These are phyloP conservation scores for Trachymyrmex cornetzi DNA, from an alignment of 1,140 invertebrate species.

Conservation along the genomic window DNA sequence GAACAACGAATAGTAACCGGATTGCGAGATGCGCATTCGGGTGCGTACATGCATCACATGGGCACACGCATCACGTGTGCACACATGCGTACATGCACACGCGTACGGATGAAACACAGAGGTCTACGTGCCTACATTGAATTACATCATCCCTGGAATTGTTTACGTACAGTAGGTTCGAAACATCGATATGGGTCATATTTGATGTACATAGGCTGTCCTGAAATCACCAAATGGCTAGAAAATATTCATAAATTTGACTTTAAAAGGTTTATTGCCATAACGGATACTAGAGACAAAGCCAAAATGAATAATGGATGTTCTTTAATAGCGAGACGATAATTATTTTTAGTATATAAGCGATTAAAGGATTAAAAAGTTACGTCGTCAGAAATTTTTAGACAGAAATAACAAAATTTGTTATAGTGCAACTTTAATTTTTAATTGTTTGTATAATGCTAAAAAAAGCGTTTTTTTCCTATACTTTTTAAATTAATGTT, in stretches of 20 bases:
- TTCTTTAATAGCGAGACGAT: background rate
- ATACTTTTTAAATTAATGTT: background rate
- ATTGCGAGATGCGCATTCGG: slow-evolving; percentile 30
- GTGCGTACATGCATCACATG: background rate
- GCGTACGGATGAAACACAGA: slow-evolving; percentile 29
- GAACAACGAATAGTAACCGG: slow-evolving; percentile 13
- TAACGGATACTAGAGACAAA: background rate
- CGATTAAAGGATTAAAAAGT: background rate
- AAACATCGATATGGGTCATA: slow-evolving; percentile 50
- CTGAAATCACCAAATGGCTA: slow-evolving; percentile 14
- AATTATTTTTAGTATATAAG: background rate
- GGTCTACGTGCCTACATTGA: slow-evolving; percentile 42
- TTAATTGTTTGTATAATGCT: too few relatives aligned
- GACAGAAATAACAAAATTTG: background rate
- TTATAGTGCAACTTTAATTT: background rate
- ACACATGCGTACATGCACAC: background rate
- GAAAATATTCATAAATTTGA: background rate
- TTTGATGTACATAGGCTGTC: slow-evolving; percentile 47
- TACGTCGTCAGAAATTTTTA: background rate
- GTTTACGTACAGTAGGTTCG: slow-evolving; percentile 43
- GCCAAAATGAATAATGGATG: background rate
- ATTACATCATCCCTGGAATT: slow-evolving; percentile 44
- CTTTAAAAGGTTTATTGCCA: background rate
- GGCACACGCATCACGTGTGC: slow-evolving; percentile 27
- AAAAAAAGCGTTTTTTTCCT: too few relatives aligned